Base-by-base conservation (phyloP, 2,113 vertebrate genomes). In the Chaetodon auriga region DNA sequence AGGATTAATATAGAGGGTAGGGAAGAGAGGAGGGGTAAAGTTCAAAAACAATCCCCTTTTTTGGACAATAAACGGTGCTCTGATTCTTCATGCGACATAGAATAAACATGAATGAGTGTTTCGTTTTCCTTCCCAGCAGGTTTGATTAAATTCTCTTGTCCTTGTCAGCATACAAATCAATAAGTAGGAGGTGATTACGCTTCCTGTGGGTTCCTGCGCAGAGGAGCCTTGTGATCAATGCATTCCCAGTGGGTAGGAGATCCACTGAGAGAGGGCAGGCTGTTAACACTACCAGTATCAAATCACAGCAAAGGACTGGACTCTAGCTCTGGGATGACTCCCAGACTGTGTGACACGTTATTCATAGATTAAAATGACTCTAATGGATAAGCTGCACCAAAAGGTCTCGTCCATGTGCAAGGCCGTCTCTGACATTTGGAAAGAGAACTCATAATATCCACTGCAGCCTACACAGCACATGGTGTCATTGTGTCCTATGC, bases 351-450 rank as follows among this genome's bases (percentile, higher is more conserved):
- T 88, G 83, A 83, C 83, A 86, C n/a, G 62, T 89, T 91, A 93
- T 90, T 92, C 90, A 88, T 89, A 86, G 90, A 83, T 78, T 68
- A 65, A 88, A 81, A 70, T 54, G 89, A 90, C 80, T 81, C 71
- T 16, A 70, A 75, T 8, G 48, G 61, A 80, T 65, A 78, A 84
- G 69, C 79, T 54, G 35, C 48, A 35, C 19, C 36, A 84, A 84
- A 30, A 84, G 78, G 82, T 87, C 76, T 82, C 12, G 2, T 79
- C 23, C 57, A 60, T 69, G 45, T 70, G 45, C 19, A 23, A 60
- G 45, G 57, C 62, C 46, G 60, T 71, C 57, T 18, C 18, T 14
- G 30, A 77, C 0, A 38, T 25, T 49, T 2, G 0, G 8, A 14
- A 55, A 57, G 51, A 46, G 64, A 43, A 30, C n/a, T 19, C 6